Conservation (phyloP, 2,797 vertebrate species). For the Potorous gilbertii region DNA sequence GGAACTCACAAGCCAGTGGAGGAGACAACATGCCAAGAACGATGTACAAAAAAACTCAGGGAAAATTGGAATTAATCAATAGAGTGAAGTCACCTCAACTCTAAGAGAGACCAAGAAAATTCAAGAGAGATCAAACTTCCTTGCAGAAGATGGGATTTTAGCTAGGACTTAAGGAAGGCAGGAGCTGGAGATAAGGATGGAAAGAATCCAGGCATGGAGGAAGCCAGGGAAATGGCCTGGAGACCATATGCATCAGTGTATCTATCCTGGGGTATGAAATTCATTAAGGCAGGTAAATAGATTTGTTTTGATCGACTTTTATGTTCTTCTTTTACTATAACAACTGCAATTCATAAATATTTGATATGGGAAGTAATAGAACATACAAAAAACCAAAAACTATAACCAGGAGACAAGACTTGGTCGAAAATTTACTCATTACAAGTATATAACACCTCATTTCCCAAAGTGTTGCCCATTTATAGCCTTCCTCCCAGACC, state of each 20-base stretch:
- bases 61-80: neutral
- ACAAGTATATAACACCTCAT: neutral
- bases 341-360: neutral
- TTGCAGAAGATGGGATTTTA: neutral
- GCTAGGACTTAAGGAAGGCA: neutral
- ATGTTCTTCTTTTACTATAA: neutral
- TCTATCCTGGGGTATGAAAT: neutral
- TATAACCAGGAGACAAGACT: neutral
- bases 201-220: neutral
- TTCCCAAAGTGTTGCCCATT: neutral
- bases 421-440: neutral
- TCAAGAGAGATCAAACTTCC: too few relatives aligned
- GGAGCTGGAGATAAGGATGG: neutral
- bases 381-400: neutral
- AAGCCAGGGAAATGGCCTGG: neutral
- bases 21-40: neutral
- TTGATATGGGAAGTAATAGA: neutral
- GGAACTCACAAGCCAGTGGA: neutral
- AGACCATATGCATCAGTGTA: neutral
- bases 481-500: neutral
- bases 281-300: neutral
- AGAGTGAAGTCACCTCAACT: neutral
- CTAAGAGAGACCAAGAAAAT: neutral
- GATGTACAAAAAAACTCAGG: neutral
- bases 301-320: neutral